Conservation (phyloP, 2,113 vertebrate species). For the Andinoacara biseriatus region DNA sequence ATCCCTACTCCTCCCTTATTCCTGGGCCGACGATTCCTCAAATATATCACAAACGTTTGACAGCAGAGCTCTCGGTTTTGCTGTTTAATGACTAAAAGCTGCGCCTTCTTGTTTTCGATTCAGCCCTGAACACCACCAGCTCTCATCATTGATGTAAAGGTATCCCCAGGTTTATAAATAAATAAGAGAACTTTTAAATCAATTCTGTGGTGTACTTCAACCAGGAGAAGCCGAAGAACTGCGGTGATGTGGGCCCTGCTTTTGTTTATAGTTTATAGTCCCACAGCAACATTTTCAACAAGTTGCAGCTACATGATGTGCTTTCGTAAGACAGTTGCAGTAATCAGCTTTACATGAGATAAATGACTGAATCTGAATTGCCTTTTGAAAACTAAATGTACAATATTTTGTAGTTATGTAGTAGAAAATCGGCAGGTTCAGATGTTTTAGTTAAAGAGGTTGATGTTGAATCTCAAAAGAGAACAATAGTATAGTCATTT, state of each 20-base stretch:
- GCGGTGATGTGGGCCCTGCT: background rate
- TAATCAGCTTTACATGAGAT: background rate
- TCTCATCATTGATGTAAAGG: background rate
- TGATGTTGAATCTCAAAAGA: background rate
- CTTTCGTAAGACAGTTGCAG: background rate
- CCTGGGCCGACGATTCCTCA: too few species aligned
- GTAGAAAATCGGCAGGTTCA: background rate
- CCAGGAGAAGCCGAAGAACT: background rate
- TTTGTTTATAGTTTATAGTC: background rate
- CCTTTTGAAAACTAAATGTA: background rate
- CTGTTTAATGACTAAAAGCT: background rate
- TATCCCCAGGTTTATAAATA: background rate
- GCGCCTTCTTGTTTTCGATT: background rate
- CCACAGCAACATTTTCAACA: background rate
- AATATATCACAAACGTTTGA: too few species aligned
- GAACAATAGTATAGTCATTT: too few species aligned
- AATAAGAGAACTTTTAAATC: background rate
- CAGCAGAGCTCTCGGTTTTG: background rate
- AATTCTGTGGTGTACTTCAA: background rate
- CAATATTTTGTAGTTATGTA: background rate
- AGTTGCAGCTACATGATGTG: background rate
- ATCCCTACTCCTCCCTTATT: too few species aligned
- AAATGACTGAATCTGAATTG: background rate
- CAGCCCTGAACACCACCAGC: background rate
- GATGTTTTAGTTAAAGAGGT: background rate